Base-by-base conservation (phyloP, 2,888 invertebrate genomes). In the Plebejus melissa region DNA sequence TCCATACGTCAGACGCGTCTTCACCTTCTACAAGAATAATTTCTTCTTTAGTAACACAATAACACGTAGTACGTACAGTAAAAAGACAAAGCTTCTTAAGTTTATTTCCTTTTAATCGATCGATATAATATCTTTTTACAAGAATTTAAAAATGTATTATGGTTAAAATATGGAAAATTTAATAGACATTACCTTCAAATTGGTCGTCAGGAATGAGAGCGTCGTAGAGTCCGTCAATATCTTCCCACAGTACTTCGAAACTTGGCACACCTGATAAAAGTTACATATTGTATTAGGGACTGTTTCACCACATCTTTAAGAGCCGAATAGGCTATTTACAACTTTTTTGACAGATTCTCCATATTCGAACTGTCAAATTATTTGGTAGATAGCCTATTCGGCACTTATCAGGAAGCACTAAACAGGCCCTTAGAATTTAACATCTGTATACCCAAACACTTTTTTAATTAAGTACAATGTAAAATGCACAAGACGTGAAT, bases 221-320 rank as follows among this genome's bases (percentile, higher is more conserved):
- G 69, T 94, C 93, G 76, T 96, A 95, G 75, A 87, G 90, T 1
- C 93, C 90, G 41, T 93, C 88, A 7, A 94, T 90, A 81, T 96
- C 96, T 46, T 86, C 83, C 97, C 97, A 97, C 7, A 95, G 87
- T 13, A 97, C 94, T 90, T 97, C 97, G 81, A 95, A 96, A 83
- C 96, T 95, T 0, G 95, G 94, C 16, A 96, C 94, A 75, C 96
- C 95, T 95, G 80, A 4, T 84, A 86, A 76, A 76, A 75, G 36
- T 22, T 28, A 11, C 7, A 69, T 22, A 57, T 57, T 57, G 3
- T n/a, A 57, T 32, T 2, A 22, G 22, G 22, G 22, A 22, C 22
- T 22, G 22, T 22, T 22, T 22, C 22, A 22, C 22, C 22, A 22
- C 22, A 22, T 22, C 22, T 22, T 22, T 22, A 22, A 22, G 22